Conservation (phyloP, 2,888 invertebrate species). For the Drosophila quasianomalipes region DNA sequence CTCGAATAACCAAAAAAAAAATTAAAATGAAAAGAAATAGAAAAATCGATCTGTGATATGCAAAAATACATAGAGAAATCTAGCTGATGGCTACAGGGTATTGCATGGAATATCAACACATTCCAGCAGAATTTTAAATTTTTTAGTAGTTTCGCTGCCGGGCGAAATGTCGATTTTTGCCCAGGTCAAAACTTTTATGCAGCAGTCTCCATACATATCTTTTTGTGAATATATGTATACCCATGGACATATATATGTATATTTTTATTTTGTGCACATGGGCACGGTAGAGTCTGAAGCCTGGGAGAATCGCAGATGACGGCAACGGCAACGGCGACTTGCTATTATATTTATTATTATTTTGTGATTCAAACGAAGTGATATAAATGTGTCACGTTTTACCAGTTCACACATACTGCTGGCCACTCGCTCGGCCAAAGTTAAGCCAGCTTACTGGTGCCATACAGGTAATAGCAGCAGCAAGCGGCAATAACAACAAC, state of each 20-base stretch:
- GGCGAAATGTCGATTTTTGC: constrained; percentile 70
- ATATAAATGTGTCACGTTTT: constrained; percentile 86
- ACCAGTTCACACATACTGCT: constrained; percentile 85
- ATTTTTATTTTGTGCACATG: constrained; percentile 57
- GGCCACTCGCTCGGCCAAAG: constrained; percentile 46
- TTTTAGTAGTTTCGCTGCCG: constrained; percentile 66
- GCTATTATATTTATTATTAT: constrained; percentile 83
- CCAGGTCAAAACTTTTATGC: constrained; percentile 56
- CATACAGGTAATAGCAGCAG: constrained; percentile 70
- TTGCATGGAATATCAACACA: constrained; percentile 60
- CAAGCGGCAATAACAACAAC: constrained; percentile 35
- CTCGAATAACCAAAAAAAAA: constrained; percentile 8
- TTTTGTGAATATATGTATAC: constrained; percentile 19
- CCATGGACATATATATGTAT: constrained; percentile 19
- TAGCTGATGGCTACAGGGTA: constrained; percentile 57
- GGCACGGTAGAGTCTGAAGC: constrained; percentile 64
- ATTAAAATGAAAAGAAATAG: not conserved
- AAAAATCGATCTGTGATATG: constrained; percentile 47
- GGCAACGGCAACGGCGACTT: constrained; percentile 33
- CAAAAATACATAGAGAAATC: constrained; percentile 47
- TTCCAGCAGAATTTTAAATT: constrained; percentile 53
- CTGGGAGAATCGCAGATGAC: constrained; percentile 56
- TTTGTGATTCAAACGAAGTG: constrained; percentile 84
- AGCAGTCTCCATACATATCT: not conserved
- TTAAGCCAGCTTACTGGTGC: constrained; percentile 46